Conservation (phyloP, 1,140 invertebrate genomes). For the Rhyacophila brunnea region DNA sequence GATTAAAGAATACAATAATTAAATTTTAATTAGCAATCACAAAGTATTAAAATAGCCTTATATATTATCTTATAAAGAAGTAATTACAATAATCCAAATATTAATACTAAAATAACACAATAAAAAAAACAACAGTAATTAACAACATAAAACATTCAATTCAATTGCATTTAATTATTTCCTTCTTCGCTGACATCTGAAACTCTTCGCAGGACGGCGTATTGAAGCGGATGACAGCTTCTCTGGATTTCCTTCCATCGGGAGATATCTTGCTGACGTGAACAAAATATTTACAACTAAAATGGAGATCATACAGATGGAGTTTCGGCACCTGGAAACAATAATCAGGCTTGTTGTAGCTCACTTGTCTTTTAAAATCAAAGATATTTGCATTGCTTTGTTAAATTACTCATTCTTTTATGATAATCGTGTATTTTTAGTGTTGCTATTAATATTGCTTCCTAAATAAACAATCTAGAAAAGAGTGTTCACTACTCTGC, state of each 20-base stretch:
- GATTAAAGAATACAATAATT: slow-evolving; percentile 1
- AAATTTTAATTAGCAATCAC: slow-evolving; percentile 19
- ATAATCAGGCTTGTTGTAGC: no score
- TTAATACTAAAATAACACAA: slow-evolving; percentile 35
- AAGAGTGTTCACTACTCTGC: no score
- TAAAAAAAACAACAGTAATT: slow-evolving; percentile 32
- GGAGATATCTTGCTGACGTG: slow-evolving; percentile 18
- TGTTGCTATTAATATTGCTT: no score
- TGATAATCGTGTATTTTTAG: no score
- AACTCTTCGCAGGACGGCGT: slow-evolving; percentile 26
- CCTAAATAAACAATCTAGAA: no score
- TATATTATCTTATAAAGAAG: slow-evolving; percentile 7
- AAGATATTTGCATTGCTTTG: no score
- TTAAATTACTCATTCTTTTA: no score
- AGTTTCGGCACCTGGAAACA: slow-evolving; percentile 22
- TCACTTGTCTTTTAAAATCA: no score
- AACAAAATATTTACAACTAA: slow-evolving; percentile 28
- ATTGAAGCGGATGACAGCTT: slow-evolving; percentile 17
- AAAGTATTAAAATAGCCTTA: slow-evolving; percentile 6
- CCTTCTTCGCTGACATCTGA: slow-evolving; percentile 23
- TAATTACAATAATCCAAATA: slow-evolving; percentile 29
- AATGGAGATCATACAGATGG: slow-evolving; percentile 28
- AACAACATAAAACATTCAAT: slow-evolving; percentile 29
- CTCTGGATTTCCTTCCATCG: slow-evolving; percentile 5
- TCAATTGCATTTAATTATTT: slow-evolving; percentile 33